Evolutionary conservation across 2,797 vertebrate species (phyloP), one percentile per base, ranked within the genome.

Genomic region (Anabas testudineus): DNA sequence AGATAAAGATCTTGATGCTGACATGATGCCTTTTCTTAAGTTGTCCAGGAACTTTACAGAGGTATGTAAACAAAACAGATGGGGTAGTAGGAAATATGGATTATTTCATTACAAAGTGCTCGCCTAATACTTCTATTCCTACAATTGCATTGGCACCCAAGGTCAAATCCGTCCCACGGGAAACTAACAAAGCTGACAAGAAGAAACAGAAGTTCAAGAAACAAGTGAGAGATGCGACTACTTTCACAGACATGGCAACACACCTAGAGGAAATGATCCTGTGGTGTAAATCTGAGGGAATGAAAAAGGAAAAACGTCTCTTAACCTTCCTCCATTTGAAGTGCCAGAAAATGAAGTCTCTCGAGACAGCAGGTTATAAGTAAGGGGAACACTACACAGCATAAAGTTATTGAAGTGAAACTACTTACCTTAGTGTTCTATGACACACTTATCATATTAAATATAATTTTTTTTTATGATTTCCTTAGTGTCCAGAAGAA

Each of bases 331-430:
- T 92, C 60, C 71, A 16, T 15, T 76, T 95, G 15, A 92, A 87
- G 80, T 93, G 91, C 51, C 61, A 64, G 7, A 85, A 80, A 74
- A 82, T 94, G 87, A 90, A 80, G 71, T 26, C 34, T 24, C 60
- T 92, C 0, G 93, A 94, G 71, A 69, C 79, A 16, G 81, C 76
- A 9, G 93, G 93, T 21, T 56, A 83, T 86, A 90, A 87, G 94
- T 95, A 91, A 89, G 89, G 52, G 46, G 18, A n/a, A 24, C 16
- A 6, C 13, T 10, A 26, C 60, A 51, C 15, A 34, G 24, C 43
- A 24, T 15, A 10, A 18, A 45, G 22, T 36, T 41, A 5, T 47
- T 64, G 5, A 22, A 3, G 10, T 19, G 19, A 10, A 61, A 45
- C 21, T 21, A 26, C n/a, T 43, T n/a, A 16, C 14, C 34, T 42